Conservation (phyloP, 2,113 vertebrate genomes). For the Eclectus roratus region DNA sequence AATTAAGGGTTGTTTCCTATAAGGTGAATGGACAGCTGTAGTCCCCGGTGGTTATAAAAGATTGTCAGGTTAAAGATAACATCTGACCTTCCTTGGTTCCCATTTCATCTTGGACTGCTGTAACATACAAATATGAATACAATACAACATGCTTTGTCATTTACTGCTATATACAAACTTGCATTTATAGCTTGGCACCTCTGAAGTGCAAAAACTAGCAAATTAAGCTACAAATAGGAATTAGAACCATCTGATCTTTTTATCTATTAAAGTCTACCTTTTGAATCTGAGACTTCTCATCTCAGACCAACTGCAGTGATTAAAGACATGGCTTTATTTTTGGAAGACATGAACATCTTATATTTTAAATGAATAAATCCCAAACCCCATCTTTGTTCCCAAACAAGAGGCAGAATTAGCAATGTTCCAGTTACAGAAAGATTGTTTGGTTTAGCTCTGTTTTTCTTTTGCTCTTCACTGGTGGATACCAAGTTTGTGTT, state of each 20-base stretch:
- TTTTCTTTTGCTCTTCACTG: background rate
- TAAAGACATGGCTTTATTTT: background rate
- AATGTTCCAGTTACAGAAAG: background rate
- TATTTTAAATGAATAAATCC: background rate
- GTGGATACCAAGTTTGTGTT: background rate
- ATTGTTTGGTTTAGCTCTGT: background rate
- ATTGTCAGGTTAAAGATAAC: background rate
- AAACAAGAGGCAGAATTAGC: background rate
- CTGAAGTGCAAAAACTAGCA: background rate
- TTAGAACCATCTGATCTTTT: rapidly evolving
- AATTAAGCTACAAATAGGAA: background rate
- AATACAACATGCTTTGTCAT: background rate
- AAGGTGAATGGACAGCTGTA: background rate
- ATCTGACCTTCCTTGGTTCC: background rate
- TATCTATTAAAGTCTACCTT: background rate
- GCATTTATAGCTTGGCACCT: background rate
- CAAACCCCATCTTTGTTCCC: background rate
- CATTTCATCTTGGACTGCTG: background rate
- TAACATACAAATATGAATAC: background rate
- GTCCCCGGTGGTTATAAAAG: background rate
- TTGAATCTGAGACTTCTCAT: background rate
- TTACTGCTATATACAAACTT: background rate
- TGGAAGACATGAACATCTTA: background rate
- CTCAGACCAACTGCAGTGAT: background rate
- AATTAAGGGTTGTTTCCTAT: background rate